These are phyloP conservation scores for Escarpia spicata DNA, from an alignment of 2,888 invertebrate genomes.

Conservation along the genomic window DNA sequence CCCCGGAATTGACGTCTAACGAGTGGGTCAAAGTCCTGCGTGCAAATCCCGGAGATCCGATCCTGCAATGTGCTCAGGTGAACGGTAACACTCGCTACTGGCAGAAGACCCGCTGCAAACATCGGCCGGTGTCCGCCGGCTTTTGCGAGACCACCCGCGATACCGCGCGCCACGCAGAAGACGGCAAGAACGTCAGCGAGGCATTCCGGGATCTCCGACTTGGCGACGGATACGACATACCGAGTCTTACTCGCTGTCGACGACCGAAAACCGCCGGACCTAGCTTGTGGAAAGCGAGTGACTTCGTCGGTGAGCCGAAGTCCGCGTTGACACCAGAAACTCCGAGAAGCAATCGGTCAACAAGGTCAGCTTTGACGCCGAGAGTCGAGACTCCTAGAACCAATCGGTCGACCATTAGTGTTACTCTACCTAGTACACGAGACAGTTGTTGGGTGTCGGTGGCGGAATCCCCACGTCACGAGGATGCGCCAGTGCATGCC, in stretches of 20 bases:
- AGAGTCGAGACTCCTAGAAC: not conserved
- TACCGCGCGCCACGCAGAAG: not conserved
- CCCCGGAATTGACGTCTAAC: not conserved
- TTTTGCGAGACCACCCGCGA: not conserved
- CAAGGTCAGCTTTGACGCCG: not conserved
- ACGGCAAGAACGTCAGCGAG: not conserved
- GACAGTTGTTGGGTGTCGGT: not conserved
- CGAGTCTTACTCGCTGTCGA: not conserved
- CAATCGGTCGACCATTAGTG: not conserved
- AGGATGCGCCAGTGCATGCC: not conserved
- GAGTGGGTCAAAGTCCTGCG: not conserved
- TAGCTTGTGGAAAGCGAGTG: not conserved
- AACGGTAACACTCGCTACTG: not conserved
- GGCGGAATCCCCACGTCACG: not conserved
- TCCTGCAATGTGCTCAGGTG: not conserved
- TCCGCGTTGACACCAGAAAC: not conserved
- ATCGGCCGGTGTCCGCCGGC: not conserved
- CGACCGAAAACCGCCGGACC: constrained; percentile 12
- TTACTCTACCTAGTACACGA: not conserved
- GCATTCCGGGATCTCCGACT: not conserved
- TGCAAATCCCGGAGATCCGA: not conserved
- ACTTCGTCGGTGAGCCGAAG: not conserved
- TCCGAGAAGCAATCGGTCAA: not conserved
- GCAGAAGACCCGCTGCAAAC: not conserved
- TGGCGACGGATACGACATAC: not conserved